These are phyloP conservation scores for Actinemys pallida DNA, from an alignment of 2,113 vertebrate genomes.

Conservation along the genomic window DNA sequence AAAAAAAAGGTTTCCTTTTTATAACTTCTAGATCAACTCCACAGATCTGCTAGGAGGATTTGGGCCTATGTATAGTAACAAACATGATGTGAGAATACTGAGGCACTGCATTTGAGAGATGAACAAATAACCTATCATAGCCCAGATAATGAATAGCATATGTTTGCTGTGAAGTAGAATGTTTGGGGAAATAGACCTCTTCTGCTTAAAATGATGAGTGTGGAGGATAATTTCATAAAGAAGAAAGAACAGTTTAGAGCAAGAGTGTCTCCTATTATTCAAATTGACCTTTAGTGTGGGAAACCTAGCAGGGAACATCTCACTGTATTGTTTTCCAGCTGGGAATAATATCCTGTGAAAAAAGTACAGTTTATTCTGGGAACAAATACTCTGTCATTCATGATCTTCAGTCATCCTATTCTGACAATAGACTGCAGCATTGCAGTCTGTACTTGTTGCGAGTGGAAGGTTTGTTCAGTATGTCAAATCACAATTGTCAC, in stretches of 20 bases:
- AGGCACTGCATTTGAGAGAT: neutral
- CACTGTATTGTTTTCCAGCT: neutral
- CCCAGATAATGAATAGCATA: neutral
- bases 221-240: neutral
- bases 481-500: neutral
- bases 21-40: neutral
- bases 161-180: neutral
- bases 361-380: neutral
- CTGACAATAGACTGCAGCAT: neutral
- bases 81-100: neutral
- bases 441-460: neutral
- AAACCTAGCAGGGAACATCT: neutral
- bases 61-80: neutral
- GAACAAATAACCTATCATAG: neutral
- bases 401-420: neutral
- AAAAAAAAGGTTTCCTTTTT: neutral
- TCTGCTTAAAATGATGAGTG: neutral
- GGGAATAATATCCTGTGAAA: neutral
- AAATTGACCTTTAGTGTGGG: neutral
- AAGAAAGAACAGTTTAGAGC: neutral
- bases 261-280: neutral
- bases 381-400: neutral
- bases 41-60: neutral
- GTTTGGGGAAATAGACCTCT: neutral
- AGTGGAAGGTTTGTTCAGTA: neutral